Conservation (phyloP, 2,797 vertebrate genomes). For the Amblyopsis hoosieri region DNA sequence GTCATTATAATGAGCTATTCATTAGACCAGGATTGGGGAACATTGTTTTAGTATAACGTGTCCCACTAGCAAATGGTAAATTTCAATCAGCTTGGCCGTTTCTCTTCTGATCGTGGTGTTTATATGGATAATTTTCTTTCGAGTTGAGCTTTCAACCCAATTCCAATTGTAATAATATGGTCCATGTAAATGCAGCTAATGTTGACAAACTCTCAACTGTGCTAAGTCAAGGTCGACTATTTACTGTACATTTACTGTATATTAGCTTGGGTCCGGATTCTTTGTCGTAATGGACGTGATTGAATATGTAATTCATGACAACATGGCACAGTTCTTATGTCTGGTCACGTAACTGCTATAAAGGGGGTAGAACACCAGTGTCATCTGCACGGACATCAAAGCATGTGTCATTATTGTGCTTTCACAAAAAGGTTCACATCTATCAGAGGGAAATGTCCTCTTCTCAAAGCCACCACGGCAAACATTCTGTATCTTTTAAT, state of each 20-base stretch:
- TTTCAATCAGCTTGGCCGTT: too few species aligned
- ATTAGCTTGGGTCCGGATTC: constrained; percentile 50
- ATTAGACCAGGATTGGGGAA: too few species aligned
- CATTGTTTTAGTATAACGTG: too few species aligned
- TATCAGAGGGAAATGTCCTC: constrained; percentile 55
- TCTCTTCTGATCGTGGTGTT: too few species aligned
- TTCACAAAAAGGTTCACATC: constrained; percentile 57
- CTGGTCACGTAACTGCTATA: constrained; percentile 58
- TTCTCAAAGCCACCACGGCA: constrained; percentile 40
- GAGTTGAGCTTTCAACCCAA: too few species aligned
- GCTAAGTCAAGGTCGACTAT: constrained; percentile 61
- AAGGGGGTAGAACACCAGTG: constrained; percentile 12
- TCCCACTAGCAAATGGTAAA: too few species aligned
- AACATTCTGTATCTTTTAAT: constrained; percentile 49
- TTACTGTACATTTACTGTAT: constrained; percentile 61
- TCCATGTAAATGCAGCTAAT: constrained; percentile 14
- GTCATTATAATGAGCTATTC: too few species aligned
- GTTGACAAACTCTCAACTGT: constrained; percentile 59
- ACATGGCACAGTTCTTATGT: constrained; percentile 25
- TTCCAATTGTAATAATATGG: too few species aligned
- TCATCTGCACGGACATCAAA: constrained; percentile 46
- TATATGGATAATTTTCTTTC: too few species aligned
- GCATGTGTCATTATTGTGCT: constrained; percentile 60
- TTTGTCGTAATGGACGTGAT: constrained; percentile 36
- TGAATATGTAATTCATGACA: constrained; percentile 57